Conservation (phyloP, 2,797 vertebrate species). For the Mastacembelus armatus region DNA sequence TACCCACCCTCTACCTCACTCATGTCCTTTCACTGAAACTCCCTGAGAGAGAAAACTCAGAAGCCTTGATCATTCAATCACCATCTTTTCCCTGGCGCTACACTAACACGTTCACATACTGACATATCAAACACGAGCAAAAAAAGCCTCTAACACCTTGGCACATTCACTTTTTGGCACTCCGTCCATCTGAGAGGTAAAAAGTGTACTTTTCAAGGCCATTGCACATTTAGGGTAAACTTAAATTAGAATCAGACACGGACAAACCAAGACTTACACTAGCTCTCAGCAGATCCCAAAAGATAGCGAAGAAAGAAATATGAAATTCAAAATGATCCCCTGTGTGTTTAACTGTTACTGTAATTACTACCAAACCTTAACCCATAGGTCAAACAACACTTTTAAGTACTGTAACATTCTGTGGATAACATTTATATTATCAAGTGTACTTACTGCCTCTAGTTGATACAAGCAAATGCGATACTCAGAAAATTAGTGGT, state of each 20-base stretch:
- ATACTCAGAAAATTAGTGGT: slow-evolving; percentile 6
- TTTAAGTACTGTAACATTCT: slow-evolving; percentile 41
- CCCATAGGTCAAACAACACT: slow-evolving; percentile 38
- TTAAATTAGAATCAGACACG: slow-evolving; percentile 68
- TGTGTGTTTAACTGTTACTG: slow-evolving; percentile 52
- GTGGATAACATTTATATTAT: slow-evolving; percentile 45
- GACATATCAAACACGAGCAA: slow-evolving; percentile 50
- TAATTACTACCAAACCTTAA: slow-evolving; percentile 67
- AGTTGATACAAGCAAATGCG: too few species aligned
- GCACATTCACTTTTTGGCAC: slow-evolving; percentile 40
- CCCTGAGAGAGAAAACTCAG: slow-evolving; percentile 65
- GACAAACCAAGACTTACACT: slow-evolving; percentile 50
- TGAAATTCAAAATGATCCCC: slow-evolving; percentile 51
- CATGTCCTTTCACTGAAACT: slow-evolving; percentile 68
- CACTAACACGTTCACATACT: slow-evolving; percentile 58
- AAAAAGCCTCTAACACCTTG: slow-evolving; percentile 43
- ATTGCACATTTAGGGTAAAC: slow-evolving; percentile 64
- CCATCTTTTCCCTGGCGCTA: slow-evolving; percentile 63
- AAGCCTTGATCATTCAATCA: slow-evolving; percentile 77
- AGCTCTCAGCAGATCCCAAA: slow-evolving; percentile 53
- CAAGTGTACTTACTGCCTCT: neutral
- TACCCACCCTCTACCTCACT: slow-evolving; percentile 22
- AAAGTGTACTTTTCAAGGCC: slow-evolving; percentile 64
- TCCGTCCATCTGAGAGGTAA: slow-evolving; percentile 52
- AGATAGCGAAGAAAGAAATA: slow-evolving; percentile 44